Evolutionary conservation across 2,797 vertebrate species (phyloP).

Genomic region (Pangasius larnaudii): DNA sequence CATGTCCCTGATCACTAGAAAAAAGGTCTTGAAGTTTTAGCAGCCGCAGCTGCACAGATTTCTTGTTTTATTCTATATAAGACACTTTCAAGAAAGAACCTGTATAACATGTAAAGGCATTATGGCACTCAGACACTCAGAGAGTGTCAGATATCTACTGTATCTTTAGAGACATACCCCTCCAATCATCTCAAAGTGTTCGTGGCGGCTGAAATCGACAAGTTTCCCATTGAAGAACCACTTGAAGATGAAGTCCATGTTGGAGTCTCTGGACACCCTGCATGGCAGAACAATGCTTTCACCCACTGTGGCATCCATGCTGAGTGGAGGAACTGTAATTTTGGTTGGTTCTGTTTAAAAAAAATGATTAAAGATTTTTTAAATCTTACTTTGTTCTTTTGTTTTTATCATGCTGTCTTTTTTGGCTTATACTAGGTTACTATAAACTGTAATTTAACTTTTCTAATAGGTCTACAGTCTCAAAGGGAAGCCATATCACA

Average conservation of each 20-base stretch:
- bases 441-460: not conserved
- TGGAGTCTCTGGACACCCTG: slow-evolving; percentile 83
- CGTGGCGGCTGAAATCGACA: slow-evolving; percentile 80
- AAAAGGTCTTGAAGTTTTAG: slow-evolving; percentile 49
- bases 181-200: slow-evolving; percentile 87
- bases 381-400: not conserved
- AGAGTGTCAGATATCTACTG: not conserved
- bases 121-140: not conserved
- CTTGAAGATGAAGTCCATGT: slow-evolving; percentile 77
- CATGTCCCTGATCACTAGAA: slow-evolving; percentile 2
- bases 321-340: slow-evolving; percentile 79
- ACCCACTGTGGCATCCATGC: slow-evolving; percentile 83
- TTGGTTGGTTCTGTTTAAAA: slow-evolving; percentile 79
- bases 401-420: not conserved
- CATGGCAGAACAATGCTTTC: slow-evolving; percentile 88
- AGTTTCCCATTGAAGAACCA: slow-evolving; percentile 85
- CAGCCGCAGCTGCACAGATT: not conserved
- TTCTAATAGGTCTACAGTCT: not conserved
- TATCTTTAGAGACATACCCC: slow-evolving; percentile 74
- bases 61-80: not conserved
- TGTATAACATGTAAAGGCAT: not conserved
- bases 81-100: not conserved
- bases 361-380: not conserved
- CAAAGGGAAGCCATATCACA: not conserved
- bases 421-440: not conserved